A percentile compares a stretch with the other conserved stretches of the same genome.
phyloP scores from a whole-genome alignment of 1,140 invertebrate genomes.

The Alviniconcha marisindica region DNA sequence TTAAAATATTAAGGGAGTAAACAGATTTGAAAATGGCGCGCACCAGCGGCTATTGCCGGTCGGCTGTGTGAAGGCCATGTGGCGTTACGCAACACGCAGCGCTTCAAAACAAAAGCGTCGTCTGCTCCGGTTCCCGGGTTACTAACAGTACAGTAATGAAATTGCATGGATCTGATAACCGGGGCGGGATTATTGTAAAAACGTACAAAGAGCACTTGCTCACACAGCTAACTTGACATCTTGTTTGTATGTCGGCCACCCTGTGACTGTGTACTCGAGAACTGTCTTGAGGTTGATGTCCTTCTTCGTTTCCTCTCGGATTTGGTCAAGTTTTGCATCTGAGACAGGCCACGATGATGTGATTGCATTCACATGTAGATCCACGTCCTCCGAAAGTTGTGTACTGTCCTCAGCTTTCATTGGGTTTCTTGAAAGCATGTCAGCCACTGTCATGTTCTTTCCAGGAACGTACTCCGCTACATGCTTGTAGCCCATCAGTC shows the following conservation, averaged over 20 bases:
- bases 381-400: conserved; percentile 7
- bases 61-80: no score
- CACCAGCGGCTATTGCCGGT: no score
- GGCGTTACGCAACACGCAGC: no score
- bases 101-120: no score
- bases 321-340: conserved; percentile 11
- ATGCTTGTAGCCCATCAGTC: conserved; percentile 40
- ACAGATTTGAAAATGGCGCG: no score
- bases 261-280: no score
- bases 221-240: background rate
- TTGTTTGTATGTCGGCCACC: background rate
- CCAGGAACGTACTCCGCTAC: conserved; percentile 42
- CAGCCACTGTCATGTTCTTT: conserved; percentile 44
- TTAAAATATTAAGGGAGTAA: no score
- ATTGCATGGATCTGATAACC: no score
- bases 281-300: background rate
- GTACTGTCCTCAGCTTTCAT: background rate
- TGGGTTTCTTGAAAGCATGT: conserved; percentile 44
- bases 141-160: no score
- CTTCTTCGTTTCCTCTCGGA: background rate
- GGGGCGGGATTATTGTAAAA: no score
- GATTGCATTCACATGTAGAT: conserved; percentile 1
- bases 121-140: no score
- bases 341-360: conserved; percentile 18
- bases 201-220: no score